Base-by-base conservation (phyloP, 2,888 invertebrate genomes). In the Meliscaeva auricollis region DNA sequence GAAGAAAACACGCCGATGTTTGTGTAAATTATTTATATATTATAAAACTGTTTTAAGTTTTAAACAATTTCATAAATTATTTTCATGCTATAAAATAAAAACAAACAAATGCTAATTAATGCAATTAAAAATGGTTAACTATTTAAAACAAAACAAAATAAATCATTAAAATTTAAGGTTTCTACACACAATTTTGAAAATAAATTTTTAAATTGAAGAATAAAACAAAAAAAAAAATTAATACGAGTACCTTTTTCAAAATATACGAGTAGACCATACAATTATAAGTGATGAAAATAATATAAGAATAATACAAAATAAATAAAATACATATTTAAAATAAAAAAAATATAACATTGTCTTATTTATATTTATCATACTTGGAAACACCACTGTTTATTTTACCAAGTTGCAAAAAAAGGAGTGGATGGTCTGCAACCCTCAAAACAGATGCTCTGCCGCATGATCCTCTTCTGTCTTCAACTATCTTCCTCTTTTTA, bases 1-100 rank as follows among this genome's bases (percentile, higher is more conserved):
- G 58, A 84, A 41, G n/a, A 17, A 26, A 79, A 66, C 75, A 72
- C 78, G 22, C 62, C 46, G 69, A 75, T 80, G 56, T 72, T 48
- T 85, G 69, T 85, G 69, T 81, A 72, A 48, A 73, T 82, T 32
- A 73, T 74, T 72, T 64, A 64, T 64, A 64, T 64, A 64, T 64
- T 80, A 85, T 85, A 88, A 88, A 89, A 88, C 89, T 88, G 88
- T 89, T 89, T 88, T 88, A 89, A 88, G 88, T 88, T 89, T 89
- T 89, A 87, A 84, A 87, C 78, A 32, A 84, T 72, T 77, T 68
- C 32, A 85, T 80, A 85, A 85, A 80, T 81, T 85, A 85, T 80
- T 77, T 68, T 77, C 85, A 85, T 76, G 76, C 80, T 66, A 75
- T 54, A n/a, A n/a, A n/a, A 54, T 8, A 83, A 70, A 64, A 52